Evolutionary conservation across 2,113 vertebrate species (phyloP).

Genomic region (Ophiodon elongatus): DNA sequence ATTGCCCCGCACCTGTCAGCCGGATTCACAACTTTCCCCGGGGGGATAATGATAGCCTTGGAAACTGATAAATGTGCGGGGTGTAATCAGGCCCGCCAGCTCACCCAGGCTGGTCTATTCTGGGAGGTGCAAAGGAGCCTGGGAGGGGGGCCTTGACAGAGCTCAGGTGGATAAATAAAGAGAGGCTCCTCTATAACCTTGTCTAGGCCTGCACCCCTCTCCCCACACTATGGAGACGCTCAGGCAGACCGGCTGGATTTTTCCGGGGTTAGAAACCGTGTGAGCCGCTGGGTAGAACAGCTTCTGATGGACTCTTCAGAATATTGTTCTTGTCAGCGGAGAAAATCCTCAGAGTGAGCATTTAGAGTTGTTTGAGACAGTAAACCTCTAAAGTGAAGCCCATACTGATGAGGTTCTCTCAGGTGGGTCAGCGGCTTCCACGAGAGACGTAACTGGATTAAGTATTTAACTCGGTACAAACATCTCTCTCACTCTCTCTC

Average conservation of each 20-base stretch:
- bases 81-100: slow-evolving; percentile 72
- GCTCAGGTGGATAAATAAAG: slow-evolving; percentile 66
- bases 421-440: not conserved
- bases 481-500: too few species aligned
- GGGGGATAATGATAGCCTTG: slow-evolving; percentile 81
- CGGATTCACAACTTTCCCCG: slow-evolving; percentile 70
- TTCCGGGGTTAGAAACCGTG: not conserved
- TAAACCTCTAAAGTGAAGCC: not conserved
- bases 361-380: not conserved
- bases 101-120: slow-evolving; percentile 69
- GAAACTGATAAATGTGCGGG: slow-evolving; percentile 81
- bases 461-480: not conserved
- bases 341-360: slow-evolving; percentile 22
- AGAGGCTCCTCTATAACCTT: slow-evolving; percentile 44
- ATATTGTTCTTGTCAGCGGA: slow-evolving; percentile 29
- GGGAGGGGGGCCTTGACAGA: slow-evolving; percentile 46
- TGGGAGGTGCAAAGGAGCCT: slow-evolving; percentile 65
- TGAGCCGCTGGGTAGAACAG: not conserved
- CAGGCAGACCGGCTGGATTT: slow-evolving; percentile 8
- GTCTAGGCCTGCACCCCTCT: slow-evolving; percentile 23
- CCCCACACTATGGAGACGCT: slow-evolving; percentile 21
- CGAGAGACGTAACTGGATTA: not conserved
- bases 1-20: slow-evolving; percentile 82
- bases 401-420: slow-evolving; percentile 5
- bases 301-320: slow-evolving; percentile 17